phyloP scores from a whole-genome alignment of 2,888 invertebrate genomes.

The Eurytoma adleriae region DNA sequence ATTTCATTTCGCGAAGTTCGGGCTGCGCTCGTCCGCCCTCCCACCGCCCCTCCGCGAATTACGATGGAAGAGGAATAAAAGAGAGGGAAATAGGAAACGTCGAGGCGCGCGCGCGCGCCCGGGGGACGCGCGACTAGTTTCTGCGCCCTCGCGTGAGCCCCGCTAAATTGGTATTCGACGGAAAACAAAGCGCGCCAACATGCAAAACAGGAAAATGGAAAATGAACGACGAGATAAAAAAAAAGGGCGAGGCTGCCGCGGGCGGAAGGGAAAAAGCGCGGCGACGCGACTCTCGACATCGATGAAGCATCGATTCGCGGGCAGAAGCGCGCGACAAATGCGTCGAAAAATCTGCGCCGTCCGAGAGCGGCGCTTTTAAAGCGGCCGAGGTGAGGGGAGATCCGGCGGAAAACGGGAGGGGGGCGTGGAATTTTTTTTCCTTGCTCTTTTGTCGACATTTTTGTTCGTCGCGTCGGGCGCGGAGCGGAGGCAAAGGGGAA shows the following conservation, averaged over 20 bases:
- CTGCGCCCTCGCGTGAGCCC: constrained; percentile 15
- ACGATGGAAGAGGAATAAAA: constrained; percentile 20
- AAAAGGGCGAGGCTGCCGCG: constrained; percentile 14
- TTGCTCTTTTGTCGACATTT: not conserved
- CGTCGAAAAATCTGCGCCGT: constrained; percentile 59
- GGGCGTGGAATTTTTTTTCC: not conserved
- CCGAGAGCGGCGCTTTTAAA: constrained; percentile 52
- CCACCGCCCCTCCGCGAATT: not conserved
- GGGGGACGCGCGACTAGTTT: constrained; percentile 12
- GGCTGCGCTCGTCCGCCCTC: not conserved
- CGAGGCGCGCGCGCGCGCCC: constrained; percentile 1
- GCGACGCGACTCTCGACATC: constrained; percentile 8
- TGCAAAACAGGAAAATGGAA: constrained; percentile 35
- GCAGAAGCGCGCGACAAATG: constrained; percentile 44
- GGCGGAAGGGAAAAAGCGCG: constrained; percentile 12
- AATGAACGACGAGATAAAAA: constrained; percentile 28
- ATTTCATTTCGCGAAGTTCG: constrained; percentile 61
- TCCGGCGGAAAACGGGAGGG: not conserved
- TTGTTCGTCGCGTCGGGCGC: constrained; percentile 11
- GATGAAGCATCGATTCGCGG: constrained; percentile 31
- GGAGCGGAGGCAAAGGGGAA: constrained; percentile 16
- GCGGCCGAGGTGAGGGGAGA: not conserved
- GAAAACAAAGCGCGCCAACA: constrained; percentile 36
- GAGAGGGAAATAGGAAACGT: not conserved
- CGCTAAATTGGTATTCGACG: constrained; percentile 55